These are phyloP conservation scores for Gymnocypris eckloni DNA, from an alignment of 2,797 vertebrate species.

Conservation along the genomic window DNA sequence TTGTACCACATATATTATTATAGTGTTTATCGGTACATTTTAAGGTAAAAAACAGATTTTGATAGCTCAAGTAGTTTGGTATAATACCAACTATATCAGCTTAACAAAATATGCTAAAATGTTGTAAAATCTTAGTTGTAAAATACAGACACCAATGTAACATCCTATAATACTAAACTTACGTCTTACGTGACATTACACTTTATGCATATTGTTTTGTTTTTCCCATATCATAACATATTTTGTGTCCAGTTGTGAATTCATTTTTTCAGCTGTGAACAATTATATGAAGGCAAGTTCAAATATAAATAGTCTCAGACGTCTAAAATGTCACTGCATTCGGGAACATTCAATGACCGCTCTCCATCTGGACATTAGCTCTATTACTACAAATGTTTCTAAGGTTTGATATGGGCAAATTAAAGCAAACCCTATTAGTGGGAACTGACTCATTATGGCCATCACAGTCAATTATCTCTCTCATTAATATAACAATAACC, in stretches of 20 bases:
- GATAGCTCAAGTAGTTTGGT: not conserved
- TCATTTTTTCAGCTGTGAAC: not conserved
- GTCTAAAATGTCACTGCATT: not conserved
- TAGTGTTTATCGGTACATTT: too few species aligned
- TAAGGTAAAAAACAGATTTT: not conserved
- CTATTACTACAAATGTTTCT: conserved; percentile 25
- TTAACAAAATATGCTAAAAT: not conserved
- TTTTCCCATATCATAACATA: not conserved
- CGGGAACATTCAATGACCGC: not conserved
- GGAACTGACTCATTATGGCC: not conserved
- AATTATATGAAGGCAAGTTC: not conserved
- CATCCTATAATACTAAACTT: not conserved
- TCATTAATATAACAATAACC: conserved; percentile 14
- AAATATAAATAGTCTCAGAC: not conserved
- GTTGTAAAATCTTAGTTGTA: not conserved
- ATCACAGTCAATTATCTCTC: conserved; percentile 27
- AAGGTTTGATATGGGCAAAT: conserved; percentile 26
- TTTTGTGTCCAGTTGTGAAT: not conserved
- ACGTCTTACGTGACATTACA: not conserved
- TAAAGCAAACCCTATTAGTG: conserved; percentile 23
- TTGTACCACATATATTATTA: not conserved
- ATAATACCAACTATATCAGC: not conserved
- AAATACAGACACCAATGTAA: not conserved
- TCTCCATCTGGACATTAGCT: conserved; percentile 31
- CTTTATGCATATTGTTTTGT: not conserved